Percentiles rank a stretch among this genome's conserved stretches.
Evolutionary conservation across 2,888 invertebrate genomes (phyloP).

Genomic region (Fragum whitleyi): DNA sequence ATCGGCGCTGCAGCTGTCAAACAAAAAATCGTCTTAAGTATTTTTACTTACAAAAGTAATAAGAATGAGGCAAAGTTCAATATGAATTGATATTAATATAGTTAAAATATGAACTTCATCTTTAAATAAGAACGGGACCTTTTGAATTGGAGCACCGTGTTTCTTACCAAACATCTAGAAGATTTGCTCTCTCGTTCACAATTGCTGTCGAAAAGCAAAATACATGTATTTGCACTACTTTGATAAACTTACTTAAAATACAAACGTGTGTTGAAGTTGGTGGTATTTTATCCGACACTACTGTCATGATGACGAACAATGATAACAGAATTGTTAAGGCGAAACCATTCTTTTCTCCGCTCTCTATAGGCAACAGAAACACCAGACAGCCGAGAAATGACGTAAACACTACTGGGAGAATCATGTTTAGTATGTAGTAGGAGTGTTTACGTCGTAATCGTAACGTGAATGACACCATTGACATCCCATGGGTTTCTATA

Average conservation of each 20-base stretch:
- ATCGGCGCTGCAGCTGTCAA: no score
- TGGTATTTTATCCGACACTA: constrained; percentile 61
- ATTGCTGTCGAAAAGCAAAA: no score
- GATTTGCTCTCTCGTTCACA: no score
- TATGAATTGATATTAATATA: no score
- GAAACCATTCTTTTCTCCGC: constrained; percentile 62
- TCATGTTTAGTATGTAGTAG: constrained; percentile 62
- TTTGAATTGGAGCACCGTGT: no score
- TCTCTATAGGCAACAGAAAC: constrained; percentile 60
- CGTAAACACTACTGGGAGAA: constrained; percentile 56
- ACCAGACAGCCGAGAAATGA: constrained; percentile 51
- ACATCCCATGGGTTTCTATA: constrained; percentile 11
- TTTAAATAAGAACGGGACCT: no score
- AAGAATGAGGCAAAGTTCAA: no score
- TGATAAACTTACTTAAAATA: constrained; percentile 64
- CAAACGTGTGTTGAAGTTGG: constrained; percentile 58
- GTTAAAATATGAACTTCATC: no score
- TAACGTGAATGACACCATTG: constrained; percentile 40
- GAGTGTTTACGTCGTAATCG: constrained; percentile 47
- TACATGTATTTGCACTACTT: no score
- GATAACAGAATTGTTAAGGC: constrained; percentile 60
- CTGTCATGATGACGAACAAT: constrained; percentile 57
- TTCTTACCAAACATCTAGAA: no score
- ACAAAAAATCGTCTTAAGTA: no score
- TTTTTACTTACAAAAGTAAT: no score